phyloP scores from a whole-genome alignment of 2,113 vertebrate genomes.

The Clarias macrocephalus region DNA sequence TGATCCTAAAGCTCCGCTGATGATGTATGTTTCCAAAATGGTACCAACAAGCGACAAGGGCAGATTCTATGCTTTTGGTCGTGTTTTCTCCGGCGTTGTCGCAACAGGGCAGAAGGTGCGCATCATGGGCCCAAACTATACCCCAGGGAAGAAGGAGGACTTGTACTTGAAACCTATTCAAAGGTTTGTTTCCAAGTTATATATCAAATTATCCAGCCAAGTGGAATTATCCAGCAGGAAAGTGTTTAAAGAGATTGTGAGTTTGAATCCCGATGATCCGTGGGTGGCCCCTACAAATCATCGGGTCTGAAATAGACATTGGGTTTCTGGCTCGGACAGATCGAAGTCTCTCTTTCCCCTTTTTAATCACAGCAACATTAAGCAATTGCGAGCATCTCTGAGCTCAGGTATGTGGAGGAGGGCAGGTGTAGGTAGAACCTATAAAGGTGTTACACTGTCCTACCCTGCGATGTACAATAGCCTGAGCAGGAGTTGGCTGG shows the following conservation, averaged over 20 bases:
- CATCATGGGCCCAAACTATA: constrained; percentile 70
- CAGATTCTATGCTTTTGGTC: constrained; percentile 66
- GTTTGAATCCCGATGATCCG: neutral
- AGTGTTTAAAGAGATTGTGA: neutral
- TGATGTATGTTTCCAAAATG: constrained; percentile 73
- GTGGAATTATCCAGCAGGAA: neutral
- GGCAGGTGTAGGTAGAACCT: neutral
- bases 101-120: constrained; percentile 66
- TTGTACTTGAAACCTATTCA: constrained; percentile 71
- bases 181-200: constrained; percentile 54
- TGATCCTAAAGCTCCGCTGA: constrained; percentile 66
- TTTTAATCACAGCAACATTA: neutral
- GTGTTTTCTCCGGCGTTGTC: constrained; percentile 68
- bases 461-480: too few relatives aligned
- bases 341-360: neutral
- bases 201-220: neutral
- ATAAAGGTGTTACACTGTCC: neutral
- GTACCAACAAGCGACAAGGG: constrained; percentile 69
- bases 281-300: too few relatives aligned
- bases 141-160: constrained; percentile 71
- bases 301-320: neutral
- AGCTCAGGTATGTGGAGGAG: neutral
- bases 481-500: neutral
- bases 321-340: neutral
- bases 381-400: neutral